A percentile compares a stretch with the other conserved stretches of the same genome.
These are phyloP conservation scores for Conchocele bisecta DNA, from an alignment of 2,888 invertebrate species.

Conservation along the genomic window DNA sequence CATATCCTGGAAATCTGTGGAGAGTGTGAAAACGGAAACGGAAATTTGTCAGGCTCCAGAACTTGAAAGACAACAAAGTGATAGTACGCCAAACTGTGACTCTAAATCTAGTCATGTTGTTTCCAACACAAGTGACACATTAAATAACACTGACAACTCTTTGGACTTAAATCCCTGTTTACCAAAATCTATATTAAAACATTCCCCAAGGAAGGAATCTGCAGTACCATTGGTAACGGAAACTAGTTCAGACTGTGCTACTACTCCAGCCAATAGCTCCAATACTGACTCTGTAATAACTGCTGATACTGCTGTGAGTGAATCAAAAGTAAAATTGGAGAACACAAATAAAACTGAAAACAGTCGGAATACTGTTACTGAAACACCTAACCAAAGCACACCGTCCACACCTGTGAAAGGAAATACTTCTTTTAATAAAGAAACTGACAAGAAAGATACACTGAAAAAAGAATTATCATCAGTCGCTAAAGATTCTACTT, in stretches of 20 bases:
- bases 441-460: conserved; percentile 20
- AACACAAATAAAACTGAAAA: not conserved
- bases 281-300: not conserved
- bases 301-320: not conserved
- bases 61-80: not conserved
- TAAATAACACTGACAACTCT: too few species aligned
- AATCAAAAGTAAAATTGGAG: not conserved
- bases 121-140: too few species aligned
- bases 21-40: not conserved
- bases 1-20: not conserved
- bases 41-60: not conserved
- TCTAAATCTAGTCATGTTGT: too few species aligned
- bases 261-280: too few species aligned
- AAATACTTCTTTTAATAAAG: conserved; percentile 21
- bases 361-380: too few species aligned
- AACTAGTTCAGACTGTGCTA: too few species aligned
- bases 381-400: too few species aligned
- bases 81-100: too few species aligned
- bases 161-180: too few species aligned
- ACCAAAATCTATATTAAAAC: too few species aligned
- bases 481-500: conserved; percentile 12
- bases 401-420: too few species aligned
- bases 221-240: too few species aligned
- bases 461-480: not conserved
- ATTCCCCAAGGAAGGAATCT: conserved; percentile 1